These are phyloP conservation scores for Argya squamiceps DNA, from an alignment of 2,797 vertebrate species.

Conservation along the genomic window DNA sequence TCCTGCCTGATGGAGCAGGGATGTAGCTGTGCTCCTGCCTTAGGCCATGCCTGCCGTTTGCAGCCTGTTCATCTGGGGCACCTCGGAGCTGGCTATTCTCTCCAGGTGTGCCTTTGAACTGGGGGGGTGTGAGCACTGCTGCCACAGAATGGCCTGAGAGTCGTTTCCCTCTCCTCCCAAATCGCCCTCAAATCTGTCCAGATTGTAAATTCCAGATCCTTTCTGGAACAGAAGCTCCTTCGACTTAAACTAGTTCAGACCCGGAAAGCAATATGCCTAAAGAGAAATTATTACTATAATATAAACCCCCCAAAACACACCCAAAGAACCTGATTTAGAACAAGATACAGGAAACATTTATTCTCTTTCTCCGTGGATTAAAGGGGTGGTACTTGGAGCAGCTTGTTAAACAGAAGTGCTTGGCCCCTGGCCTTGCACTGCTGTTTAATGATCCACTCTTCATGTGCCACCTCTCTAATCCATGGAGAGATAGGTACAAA, in stretches of 20 bases:
- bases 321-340: constrained; percentile 65
- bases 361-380: constrained; percentile 75
- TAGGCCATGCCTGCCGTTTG: rapidly evolving
- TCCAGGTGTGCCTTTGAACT: not conserved
- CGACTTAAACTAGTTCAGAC: not conserved
- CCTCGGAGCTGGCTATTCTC: not conserved
- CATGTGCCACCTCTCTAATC: constrained; percentile 81
- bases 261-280: not conserved
- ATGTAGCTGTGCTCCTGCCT: not conserved
- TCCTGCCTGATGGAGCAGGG: not conserved
- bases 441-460: constrained; percentile 83
- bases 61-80: rapidly evolving
- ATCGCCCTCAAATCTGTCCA: not conserved
- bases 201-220: not conserved
- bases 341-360: constrained; percentile 73
- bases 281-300: not conserved
- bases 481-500: constrained; percentile 80
- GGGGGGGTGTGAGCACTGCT: not conserved
- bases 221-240: not conserved
- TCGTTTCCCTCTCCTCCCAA: rapidly evolving
- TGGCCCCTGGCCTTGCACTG: constrained; percentile 78
- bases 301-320: not conserved
- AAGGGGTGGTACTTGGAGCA: constrained; percentile 80
- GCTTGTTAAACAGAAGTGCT: constrained; percentile 83
- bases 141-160: rapidly evolving